Evolutionary conservation across 2,797 vertebrate species (phyloP).

Genomic region (Psittacula echo): DNA sequence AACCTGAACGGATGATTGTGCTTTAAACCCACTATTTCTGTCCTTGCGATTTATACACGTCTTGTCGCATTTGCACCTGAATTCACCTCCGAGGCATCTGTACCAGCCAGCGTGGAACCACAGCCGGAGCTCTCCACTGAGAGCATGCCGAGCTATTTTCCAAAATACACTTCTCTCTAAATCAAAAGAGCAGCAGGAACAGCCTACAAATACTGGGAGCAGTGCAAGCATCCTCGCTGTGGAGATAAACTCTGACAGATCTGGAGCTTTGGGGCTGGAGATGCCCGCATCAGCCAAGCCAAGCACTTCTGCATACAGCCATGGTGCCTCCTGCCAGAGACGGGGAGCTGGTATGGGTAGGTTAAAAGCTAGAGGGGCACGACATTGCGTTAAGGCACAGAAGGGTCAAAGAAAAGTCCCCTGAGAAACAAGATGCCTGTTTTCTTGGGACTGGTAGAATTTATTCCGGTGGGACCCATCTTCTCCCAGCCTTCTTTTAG

Average conservation of each 20-base stretch:
- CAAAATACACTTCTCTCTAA: not conserved
- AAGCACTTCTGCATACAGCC: not conserved
- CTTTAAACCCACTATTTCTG: slow-evolving; percentile 46
- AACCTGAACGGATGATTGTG: slow-evolving; percentile 32
- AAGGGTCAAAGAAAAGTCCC: not conserved
- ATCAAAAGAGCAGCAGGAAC: slow-evolving; percentile 5
- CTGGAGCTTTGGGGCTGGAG: not conserved
- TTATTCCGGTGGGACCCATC: not conserved
- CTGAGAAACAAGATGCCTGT: not conserved
- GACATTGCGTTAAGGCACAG: not conserved
- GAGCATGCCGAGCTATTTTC: not conserved
- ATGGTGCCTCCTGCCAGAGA: not conserved
- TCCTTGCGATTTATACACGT: slow-evolving; percentile 25
- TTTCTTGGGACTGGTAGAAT: not conserved
- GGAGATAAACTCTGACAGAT: fast-evolving
- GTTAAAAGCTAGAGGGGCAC: not conserved
- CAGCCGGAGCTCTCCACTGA: not conserved
- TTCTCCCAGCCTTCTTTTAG: fast-evolving
- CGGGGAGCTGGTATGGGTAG: fast-evolving
- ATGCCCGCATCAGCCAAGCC: not conserved
- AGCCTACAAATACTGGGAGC: not conserved
- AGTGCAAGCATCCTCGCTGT: not conserved
- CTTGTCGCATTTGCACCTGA: slow-evolving; percentile 61
- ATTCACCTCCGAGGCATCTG: not conserved
- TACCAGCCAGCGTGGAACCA: not conserved